phyloP scores from a whole-genome alignment of 2,113 vertebrate genomes.

The Phylloscopus trochiloides region DNA sequence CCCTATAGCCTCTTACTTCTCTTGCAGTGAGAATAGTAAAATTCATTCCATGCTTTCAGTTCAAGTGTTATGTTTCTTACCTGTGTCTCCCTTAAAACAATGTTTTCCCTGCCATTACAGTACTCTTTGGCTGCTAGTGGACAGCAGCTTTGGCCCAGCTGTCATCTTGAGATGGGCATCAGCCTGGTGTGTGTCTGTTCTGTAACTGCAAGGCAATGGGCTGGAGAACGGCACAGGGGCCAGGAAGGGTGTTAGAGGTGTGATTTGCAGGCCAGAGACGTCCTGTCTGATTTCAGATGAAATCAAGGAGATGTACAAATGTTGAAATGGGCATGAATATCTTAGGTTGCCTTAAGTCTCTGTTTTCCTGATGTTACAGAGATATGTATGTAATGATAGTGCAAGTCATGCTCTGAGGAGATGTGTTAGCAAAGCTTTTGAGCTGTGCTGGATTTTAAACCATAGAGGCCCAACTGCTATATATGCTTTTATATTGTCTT shows the following conservation, averaged over 20 bases:
- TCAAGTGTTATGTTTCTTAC: neutral
- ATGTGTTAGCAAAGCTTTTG: neutral
- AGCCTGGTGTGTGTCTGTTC: neutral
- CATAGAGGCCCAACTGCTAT: neutral
- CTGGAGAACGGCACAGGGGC: neutral
- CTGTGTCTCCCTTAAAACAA: neutral
- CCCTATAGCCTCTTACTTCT: neutral
- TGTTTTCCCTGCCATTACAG: neutral
- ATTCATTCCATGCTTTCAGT: neutral
- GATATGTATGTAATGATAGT: rapidly evolving
- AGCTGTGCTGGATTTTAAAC: neutral
- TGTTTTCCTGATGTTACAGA: neutral
- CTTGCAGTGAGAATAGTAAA: neutral
- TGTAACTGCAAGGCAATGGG: neutral
- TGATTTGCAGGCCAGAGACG: neutral
- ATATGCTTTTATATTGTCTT: neutral
- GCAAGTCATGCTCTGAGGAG: neutral
- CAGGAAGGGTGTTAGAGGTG: neutral
- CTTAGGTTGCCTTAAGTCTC: neutral
- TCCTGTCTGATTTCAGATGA: neutral
- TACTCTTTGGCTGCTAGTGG: neutral
- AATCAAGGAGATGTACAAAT: neutral
- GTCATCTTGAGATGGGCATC: neutral
- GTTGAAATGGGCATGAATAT: neutral
- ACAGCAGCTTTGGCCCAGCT: neutral